Evolutionary conservation across 2,888 invertebrate genomes (phyloP), one percentile per base, ranked within the genome.

Genomic region (Malthinus flaveolus): DNA sequence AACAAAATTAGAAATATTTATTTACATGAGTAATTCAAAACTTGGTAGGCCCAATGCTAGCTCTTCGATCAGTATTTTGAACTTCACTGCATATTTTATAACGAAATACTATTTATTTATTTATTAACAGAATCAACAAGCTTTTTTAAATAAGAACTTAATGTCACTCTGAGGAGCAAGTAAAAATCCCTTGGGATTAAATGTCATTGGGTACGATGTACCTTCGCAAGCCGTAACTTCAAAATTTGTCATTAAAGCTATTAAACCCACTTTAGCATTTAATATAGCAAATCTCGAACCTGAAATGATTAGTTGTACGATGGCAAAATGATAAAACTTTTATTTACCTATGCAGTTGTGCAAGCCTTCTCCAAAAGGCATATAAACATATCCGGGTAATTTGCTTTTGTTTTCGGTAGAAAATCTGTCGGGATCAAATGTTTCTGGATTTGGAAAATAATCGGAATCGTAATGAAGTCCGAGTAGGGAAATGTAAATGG

Each of bases 341-440:
- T 7, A 55, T 61, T 59, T 61, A 74, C 74, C 74, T 61, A 73
- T 68, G 52, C 74, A 74, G 51, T 63, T 66, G 47, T 70, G 60
- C 15, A 69, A 70, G 32, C 71, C 72, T 42, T 68, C 64, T 5
- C 73, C 72, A 52, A 71, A 72, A 2, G 73, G 71, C 12, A 74
- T 35, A 56, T 71, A 73, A 15, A 59, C 62, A 39, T 64, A 66
- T 0, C 66, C 64, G 15, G 62, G 55, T 15, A 62, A 50, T 9
- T 68, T 68, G n/a, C 35, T 42, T 10, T 53, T 53, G 32, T 65
- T 67, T 52, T 68, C 66, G n/a, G 58, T 53, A 7, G 62, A 54
- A 54, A 73, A 74, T 46, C 74, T 56, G 50, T 73, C 72, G 8
- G 73, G 73, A 35, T 66, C 57, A 39, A 64, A 74, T 57, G 68